These are phyloP conservation scores for Melanaphis sacchari DNA, from an alignment of 1,140 invertebrate genomes.

Conservation along the genomic window DNA sequence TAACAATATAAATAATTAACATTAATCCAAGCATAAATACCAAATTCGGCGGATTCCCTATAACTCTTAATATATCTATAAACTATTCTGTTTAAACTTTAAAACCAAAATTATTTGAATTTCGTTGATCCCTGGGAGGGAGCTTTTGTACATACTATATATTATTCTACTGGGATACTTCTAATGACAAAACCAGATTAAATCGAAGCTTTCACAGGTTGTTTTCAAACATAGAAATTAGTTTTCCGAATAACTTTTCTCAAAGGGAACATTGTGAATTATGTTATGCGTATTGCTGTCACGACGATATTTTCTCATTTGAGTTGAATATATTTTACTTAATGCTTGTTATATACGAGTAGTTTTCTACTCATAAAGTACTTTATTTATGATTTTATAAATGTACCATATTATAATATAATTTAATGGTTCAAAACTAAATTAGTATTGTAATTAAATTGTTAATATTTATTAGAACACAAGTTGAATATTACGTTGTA, in stretches of 20 bases:
- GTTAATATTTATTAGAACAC: not conserved
- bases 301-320: not conserved
- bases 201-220: slow-evolving; percentile 28
- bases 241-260: slow-evolving; percentile 38
- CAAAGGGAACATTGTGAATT: not conserved
- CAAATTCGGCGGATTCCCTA: not conserved
- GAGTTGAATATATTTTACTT: slow-evolving; percentile 15
- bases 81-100: not conserved
- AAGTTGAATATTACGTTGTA: not conserved
- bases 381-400: not conserved
- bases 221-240: slow-evolving; percentile 33
- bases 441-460: not conserved
- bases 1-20: not conserved
- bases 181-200: slow-evolving; percentile 38
- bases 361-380: not conserved
- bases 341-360: not conserved
- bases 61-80: not conserved
- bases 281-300: slow-evolving; percentile 16
- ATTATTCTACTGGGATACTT: slow-evolving; percentile 29
- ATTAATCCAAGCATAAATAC: too few relatives aligned
- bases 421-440: not conserved
- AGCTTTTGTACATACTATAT: not conserved
- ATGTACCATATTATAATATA: not conserved
- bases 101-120: not conserved
- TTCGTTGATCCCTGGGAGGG: not conserved